phyloP scores from a whole-genome alignment of 1,140 invertebrate genomes.

The Melanaphis sacchari region DNA sequence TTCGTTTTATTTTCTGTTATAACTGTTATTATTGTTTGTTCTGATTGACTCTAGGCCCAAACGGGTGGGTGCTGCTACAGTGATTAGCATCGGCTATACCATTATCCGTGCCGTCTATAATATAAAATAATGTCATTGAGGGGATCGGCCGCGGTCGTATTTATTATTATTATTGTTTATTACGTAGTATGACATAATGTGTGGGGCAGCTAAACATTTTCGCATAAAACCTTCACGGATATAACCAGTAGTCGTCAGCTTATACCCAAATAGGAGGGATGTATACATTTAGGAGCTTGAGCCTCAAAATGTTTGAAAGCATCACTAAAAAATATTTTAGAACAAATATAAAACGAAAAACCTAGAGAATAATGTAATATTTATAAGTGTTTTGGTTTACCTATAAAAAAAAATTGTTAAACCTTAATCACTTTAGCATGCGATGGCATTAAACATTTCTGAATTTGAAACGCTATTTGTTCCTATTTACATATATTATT shows the following conservation, averaged over 20 bases:
- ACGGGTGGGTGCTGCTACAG: neutral
- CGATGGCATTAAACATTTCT: no score
- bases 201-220: neutral
- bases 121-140: neutral
- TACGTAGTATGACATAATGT: neutral
- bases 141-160: neutral
- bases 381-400: neutral
- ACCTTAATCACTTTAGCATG: neutral
- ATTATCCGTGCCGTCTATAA: neutral
- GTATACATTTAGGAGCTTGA: neutral
- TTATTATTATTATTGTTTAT: slow-evolving; percentile 17
- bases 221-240: neutral
- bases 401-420: neutral
- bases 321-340: neutral
- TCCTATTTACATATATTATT: no score
- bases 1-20: slow-evolving; percentile 2
- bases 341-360: neutral
- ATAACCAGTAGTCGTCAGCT: neutral
- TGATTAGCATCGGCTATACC: slow-evolving; percentile 22
- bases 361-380: neutral
- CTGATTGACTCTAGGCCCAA: slow-evolving; percentile 46
- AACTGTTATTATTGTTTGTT: slow-evolving; percentile 42
- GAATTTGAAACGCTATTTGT: no score
- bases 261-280: neutral
- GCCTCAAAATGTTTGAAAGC: neutral